Percentiles rank a stretch among this genome's conserved stretches.
Evolutionary conservation across 1,140 invertebrate species (phyloP).

Genomic region (Drosophila prosaltans): DNA sequence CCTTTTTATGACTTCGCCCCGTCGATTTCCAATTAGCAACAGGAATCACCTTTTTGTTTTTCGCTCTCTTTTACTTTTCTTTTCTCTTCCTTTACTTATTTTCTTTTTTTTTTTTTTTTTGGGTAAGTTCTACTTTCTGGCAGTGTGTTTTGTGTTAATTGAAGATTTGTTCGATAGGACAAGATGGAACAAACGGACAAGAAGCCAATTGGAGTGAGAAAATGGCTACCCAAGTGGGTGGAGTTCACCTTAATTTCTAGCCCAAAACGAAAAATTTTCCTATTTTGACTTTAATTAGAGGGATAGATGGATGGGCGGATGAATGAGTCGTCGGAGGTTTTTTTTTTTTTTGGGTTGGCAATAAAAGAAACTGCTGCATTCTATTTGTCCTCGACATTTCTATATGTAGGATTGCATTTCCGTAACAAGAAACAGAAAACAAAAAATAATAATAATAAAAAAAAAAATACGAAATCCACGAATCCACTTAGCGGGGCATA

Average conservation of each 20-base stretch:
- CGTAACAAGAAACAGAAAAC: conserved; percentile 55
- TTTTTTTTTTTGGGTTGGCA: neutral
- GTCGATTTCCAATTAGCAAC: conserved; percentile 78
- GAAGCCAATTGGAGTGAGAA: neutral
- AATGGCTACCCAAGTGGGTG: neutral
- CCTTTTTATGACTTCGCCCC: conserved; percentile 30
- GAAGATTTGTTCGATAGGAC: conserved; percentile 62
- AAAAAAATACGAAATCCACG: conserved; percentile 63
- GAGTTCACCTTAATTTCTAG: neutral
- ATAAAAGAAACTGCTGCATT: neutral
- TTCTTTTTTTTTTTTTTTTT: conserved; percentile 18
- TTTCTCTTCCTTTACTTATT: conserved; percentile 12
- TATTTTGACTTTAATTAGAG: conserved; percentile 18
- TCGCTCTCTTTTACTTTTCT: conserved; percentile 13
- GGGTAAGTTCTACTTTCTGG: conserved; percentile 3
- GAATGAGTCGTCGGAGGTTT: neutral
- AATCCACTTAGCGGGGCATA: conserved; percentile 80
- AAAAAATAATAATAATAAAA: conserved; percentile 37
- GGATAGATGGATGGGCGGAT: neutral
- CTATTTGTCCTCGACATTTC: conserved; percentile 44
- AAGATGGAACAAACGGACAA: neutral
- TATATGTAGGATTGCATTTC: conserved; percentile 69
- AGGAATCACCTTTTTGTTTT: conserved; percentile 72
- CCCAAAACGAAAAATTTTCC: conserved; percentile 4
- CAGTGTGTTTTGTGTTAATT: conserved; percentile 64